phyloP scores from a whole-genome alignment of 2,888 invertebrate genomes.

The Himalopsyche japonica region DNA sequence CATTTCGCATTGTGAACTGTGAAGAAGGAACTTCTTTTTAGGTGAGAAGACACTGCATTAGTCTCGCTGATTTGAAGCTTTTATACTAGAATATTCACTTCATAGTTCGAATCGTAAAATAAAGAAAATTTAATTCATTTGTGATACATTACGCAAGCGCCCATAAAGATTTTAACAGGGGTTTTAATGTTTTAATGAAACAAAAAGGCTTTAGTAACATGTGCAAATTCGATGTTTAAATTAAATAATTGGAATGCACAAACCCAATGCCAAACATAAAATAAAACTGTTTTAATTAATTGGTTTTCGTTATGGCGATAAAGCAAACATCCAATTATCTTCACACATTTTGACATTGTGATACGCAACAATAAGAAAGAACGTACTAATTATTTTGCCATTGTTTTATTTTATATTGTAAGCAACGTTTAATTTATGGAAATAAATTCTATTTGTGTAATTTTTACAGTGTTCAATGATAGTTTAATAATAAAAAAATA shows the following conservation, averaged over 20 bases:
- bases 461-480: neutral
- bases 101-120: no score
- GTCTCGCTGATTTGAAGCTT: no score
- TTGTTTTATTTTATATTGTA: neutral
- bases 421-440: neutral
- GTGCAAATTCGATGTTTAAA: no score
- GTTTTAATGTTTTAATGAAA: no score
- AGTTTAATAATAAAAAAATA: neutral
- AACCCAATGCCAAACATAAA: neutral
- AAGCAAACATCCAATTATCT: neutral
- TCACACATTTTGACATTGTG: neutral
- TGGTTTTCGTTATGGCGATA: neutral
- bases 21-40: no score
- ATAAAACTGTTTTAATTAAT: neutral
- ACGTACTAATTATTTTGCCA: neutral
- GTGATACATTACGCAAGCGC: no score
- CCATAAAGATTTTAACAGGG: no score
- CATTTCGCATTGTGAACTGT: no score
- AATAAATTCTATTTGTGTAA: neutral
- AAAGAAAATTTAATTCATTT: no score
- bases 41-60: no score
- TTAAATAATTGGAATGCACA: neutral
- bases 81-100: no score
- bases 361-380: neutral
- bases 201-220: no score